Base-by-base conservation (phyloP, 2,888 invertebrate genomes). In the Stenodera caucasica region DNA sequence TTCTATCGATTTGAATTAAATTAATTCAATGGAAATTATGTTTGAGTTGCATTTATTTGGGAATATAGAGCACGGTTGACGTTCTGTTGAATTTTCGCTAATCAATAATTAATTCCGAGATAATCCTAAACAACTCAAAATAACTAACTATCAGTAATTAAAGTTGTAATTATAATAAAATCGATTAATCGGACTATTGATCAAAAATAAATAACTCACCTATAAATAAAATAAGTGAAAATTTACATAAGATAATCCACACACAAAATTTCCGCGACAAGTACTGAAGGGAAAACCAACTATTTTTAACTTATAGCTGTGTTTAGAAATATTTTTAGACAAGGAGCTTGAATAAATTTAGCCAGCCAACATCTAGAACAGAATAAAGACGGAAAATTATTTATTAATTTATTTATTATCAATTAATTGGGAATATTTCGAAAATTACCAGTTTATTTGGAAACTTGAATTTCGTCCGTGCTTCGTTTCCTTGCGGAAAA, bases 231-330 rank as follows among this genome's bases (percentile, higher is more conserved):
- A 23, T 45, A 21, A 21, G 6, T 45, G 18, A 45, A 45, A 45
- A 23, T 45, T 12, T n/a, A 21, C 45, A 45, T 45, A 45, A 45
- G 45, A 45, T n/a, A 23, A 40, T 11, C 8, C 40, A 40, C 74
- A 74, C 76, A 76, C 78, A 67, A 70, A 72, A 72, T 72, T 75
- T 77, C 74, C 73, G 71, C 66, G 67, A 68, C 70, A 66, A 71
- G 74, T 70, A 75, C 75, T 74, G 69, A 68, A 4, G 26, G 67
- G 71, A 68, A 69, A 67, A 51, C 62, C 57, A 55, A 68, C 75
- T 77, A 77, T 77, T 76, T 77, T 76, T 78, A 75, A 70, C 69
- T 69, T 21, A 70, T 71, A 74, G 72, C 74, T 72, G 70, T 67
- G 65, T 65, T 64, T 67, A 60, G 57, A 5, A 68, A 63, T 76